Base-by-base conservation (phyloP, 2,797 vertebrate species). In the Crenichthys baileyi region DNA sequence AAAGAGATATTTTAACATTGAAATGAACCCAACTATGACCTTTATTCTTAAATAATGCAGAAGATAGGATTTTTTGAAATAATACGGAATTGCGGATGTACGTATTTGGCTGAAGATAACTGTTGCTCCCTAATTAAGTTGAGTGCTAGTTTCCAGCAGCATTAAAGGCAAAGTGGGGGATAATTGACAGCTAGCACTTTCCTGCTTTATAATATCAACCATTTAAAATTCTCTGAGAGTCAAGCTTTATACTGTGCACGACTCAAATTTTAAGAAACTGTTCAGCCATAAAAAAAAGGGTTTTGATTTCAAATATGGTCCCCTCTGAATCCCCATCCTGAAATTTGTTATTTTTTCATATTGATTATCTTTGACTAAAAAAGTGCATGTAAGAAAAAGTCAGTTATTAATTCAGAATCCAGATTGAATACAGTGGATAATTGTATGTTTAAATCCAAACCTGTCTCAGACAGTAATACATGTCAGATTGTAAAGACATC, bases 171-270 rank as follows among this genome's bases (percentile, higher is more conserved):
- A 65, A 39, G 36, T 53, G 48, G 22, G 20, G 50, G 48, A 31
- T 65, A 67, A 51, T 36, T 65, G 13, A 31, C 58, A 51, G 22
- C 22, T n/a, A 46, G 67, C 55, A 18, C 72, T 76, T 60, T 18
- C 15, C 24, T 7, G 70, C 76, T 78, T 7, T 51, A 29, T 60
- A 68, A 2, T 15, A 72, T 51, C 18, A 4, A 51, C 15, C 12
- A 76, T 76, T 70, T 39, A 39, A 26, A 76, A 68, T 67, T 44
- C 60, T 51, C 26, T 8, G 83, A 75, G 36, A 63, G 67, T 83
- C 50, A 76, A 26, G 56, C 50, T 29, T 11, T 11, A 22, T 67
- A 70, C 48, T 24, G 41, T 56, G 73, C 4, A 78, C 65, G 44
- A 73, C 72, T 60, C 24, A 58, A 76, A 50, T 26, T 24, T 26